phyloP scores from a whole-genome alignment of 2,888 invertebrate species.

The Apodemia zela region DNA sequence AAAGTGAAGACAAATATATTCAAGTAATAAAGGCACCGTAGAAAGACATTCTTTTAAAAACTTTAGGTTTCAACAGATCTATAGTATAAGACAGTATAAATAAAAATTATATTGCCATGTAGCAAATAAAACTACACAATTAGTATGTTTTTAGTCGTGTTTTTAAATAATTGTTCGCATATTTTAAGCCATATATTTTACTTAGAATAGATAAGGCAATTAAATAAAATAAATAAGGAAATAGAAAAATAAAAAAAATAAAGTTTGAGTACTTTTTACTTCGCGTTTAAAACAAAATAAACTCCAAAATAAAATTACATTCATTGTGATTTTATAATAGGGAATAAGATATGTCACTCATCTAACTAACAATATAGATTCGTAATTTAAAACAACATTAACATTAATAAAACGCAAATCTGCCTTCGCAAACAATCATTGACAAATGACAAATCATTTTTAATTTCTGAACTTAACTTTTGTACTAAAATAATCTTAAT shows the following conservation, averaged over 20 bases:
- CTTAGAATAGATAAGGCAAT: neutral
- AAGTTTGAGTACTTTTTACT: slow-evolving; percentile 8
- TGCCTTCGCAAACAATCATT: neutral
- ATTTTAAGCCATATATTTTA: neutral
- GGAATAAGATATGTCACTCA: slow-evolving; percentile 20
- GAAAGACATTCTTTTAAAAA: neutral
- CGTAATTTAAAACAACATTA: slow-evolving; percentile 27
- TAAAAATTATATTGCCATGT: neutral
- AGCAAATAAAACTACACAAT: neutral
- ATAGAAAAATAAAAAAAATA: neutral
- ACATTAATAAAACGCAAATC: slow-evolving; percentile 25
- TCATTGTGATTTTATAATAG: slow-evolving; percentile 16
- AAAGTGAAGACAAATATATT: neutral
- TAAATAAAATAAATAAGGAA: neutral
- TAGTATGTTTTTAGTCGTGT: neutral
- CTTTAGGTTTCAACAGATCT: neutral
- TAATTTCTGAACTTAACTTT: neutral
- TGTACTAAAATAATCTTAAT: too few species aligned
- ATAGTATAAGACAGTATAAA: neutral
- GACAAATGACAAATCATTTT: neutral
- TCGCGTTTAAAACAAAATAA: slow-evolving; percentile 14
- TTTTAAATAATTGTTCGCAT: neutral
- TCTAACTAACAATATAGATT: slow-evolving; percentile 19
- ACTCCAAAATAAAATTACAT: slow-evolving; percentile 16
- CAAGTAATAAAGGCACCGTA: neutral